phyloP scores from a whole-genome alignment of 2,797 vertebrate species.

The Pangasius sanitwongsei region DNA sequence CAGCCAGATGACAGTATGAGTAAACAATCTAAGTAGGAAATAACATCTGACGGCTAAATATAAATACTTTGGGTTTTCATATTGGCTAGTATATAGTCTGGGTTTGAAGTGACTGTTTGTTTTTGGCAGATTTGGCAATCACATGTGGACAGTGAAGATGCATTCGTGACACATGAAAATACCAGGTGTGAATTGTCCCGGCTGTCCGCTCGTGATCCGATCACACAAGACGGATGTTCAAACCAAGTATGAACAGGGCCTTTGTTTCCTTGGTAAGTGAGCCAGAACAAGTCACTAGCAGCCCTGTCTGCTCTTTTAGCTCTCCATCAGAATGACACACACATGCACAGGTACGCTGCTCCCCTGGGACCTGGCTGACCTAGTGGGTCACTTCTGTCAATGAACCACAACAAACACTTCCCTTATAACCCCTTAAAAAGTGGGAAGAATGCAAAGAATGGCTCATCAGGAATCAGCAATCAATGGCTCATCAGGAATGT shows the following conservation, averaged over 20 bases:
- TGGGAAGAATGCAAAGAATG: background rate
- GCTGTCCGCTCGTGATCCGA: background rate
- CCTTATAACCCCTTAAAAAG: conserved; percentile 21
- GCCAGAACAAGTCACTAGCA: conserved; percentile 52
- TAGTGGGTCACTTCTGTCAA: conserved; percentile 75
- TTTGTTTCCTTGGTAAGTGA: conserved; percentile 60
- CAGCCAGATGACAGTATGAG: background rate
- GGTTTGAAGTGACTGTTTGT: background rate
- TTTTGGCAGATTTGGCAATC: background rate
- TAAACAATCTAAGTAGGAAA: background rate
- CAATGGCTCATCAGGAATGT: background rate
- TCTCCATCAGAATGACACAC: conserved; percentile 74
- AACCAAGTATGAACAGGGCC: background rate
- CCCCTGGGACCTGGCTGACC: conserved; percentile 67
- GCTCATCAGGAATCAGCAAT: background rate
- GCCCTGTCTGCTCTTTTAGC: conserved; percentile 64
- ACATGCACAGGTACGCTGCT: conserved; percentile 59
- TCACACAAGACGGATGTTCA: background rate
- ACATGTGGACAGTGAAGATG: background rate
- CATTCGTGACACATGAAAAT: background rate
- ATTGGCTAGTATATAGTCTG: background rate
- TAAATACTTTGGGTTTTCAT: background rate
- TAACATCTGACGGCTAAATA: background rate
- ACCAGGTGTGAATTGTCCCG: background rate
- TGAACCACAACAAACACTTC: conserved; percentile 66